Base-by-base conservation (phyloP, 2,113 vertebrate species). In the Ornithorhynchus anatinus region DNA sequence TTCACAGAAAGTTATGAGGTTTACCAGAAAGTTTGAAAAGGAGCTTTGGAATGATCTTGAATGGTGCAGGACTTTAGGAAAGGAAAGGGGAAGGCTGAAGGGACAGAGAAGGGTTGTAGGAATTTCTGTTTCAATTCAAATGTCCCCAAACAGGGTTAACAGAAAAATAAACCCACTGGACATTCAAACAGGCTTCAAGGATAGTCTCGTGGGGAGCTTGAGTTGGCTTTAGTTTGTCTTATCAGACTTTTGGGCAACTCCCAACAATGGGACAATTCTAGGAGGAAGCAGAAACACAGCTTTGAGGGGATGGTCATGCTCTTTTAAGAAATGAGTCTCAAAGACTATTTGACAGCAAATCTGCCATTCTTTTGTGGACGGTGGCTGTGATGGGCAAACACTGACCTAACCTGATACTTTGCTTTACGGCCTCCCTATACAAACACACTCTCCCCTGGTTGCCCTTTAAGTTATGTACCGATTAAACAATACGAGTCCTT, bases 401-500 rank as follows among this genome's bases (percentile, higher is more conserved):
- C 45, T 38, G 53, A 61, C 67, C 82, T 84, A 82, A 88, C 59
- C 15, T 0, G 79, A 85, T 82, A 84, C 47, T 62, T 75, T 82
- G 82, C 47, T 62, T 75, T 82, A 31, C 44, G 11, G n/a, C 53
- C 22, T 17, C 16, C 20, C 58, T 77, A 68, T 82, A 85, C 82
- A 77, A 81, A 71, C 84, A 88, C 81, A 83, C 85, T 89, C 75
- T 69, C 82, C 69, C 69, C 88, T 70, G 69, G 69, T 23, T 78
- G 68, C 47, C 72, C 80, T 82, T 69, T 77, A 80, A 86, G 81
- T 75, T 84, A 81, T 69, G 65, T 71, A 79, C 45, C 50, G 75
- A 86, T 82, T 81, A 87, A 87, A 90, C 81, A 93, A 86, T 78
- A 81, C 79, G 69, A 84, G 70, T 69, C 82, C 85, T 90, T 63